These are phyloP conservation scores for Proteles cristata DNA, from an alignment of 2,113 vertebrate species.

Conservation along the genomic window DNA sequence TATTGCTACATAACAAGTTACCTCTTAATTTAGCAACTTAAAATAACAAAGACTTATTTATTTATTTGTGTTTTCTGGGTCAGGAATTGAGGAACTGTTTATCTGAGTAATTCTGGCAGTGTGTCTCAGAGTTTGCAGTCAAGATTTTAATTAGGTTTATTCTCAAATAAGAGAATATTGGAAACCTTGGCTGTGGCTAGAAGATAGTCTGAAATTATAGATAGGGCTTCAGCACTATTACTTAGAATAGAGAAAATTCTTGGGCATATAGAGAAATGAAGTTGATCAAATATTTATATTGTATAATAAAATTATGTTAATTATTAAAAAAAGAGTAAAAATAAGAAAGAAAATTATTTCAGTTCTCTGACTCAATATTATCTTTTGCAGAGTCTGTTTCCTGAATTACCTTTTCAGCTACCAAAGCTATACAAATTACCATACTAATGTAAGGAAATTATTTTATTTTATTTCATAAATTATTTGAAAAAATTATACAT, in stretches of 20 bases:
- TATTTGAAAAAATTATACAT: background rate
- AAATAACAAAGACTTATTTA: background rate
- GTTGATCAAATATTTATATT: slow-evolving; percentile 27
- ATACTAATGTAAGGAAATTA: background rate
- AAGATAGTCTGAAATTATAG: background rate
- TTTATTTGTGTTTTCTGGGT: background rate
- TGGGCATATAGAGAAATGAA: background rate
- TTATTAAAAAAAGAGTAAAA: background rate
- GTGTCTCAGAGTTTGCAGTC: background rate
- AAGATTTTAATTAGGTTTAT: background rate
- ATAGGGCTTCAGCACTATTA: background rate
- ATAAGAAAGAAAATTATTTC: slow-evolving; percentile 7
- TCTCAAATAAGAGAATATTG: background rate
- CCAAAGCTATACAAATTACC: slow-evolving; percentile 8
- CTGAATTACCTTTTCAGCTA: slow-evolving; percentile 11
- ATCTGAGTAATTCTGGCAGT: background rate
- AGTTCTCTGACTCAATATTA: background rate
- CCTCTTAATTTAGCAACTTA: background rate
- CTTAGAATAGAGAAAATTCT: background rate
- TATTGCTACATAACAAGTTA: background rate
- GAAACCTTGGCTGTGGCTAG: background rate
- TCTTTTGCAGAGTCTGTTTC: background rate
- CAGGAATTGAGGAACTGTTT: background rate
- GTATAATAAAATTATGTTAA: background rate
- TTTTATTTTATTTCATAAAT: slow-evolving; percentile 23